These are phyloP conservation scores for Miopithecus talapoin DNA, from an alignment of 2,797 vertebrate species.

Conservation along the genomic window DNA sequence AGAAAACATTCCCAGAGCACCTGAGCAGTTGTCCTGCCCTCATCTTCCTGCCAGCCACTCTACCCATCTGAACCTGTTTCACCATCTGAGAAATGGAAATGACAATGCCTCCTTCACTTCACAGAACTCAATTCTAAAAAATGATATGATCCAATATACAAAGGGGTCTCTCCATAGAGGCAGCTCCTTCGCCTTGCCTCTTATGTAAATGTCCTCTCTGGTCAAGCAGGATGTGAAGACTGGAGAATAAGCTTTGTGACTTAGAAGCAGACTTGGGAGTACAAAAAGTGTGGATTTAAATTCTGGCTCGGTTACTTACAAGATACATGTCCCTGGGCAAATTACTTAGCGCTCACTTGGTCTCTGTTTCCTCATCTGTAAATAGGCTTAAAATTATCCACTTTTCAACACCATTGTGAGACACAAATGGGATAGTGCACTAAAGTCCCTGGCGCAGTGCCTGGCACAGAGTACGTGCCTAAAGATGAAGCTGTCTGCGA, in stretches of 20 bases:
- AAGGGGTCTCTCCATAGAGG: neutral
- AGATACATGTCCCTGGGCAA: conserved; percentile 32
- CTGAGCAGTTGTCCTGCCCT: neutral
- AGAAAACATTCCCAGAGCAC: neutral
- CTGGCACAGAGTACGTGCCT: neutral
- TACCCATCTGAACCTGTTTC: neutral
- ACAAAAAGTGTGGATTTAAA: conserved; percentile 46
- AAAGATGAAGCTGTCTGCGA: neutral
- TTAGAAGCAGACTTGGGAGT: conserved; percentile 51
- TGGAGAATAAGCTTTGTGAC: conserved; percentile 19
- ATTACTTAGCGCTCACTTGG: conserved; percentile 54
- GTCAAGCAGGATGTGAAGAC: conserved; percentile 45
- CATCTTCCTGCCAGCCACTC: neutral
- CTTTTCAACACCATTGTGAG: conserved; percentile 1
- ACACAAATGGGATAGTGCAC: neutral
- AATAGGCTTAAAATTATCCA: conserved; percentile 62
- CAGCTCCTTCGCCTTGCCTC: neutral
- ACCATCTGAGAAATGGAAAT: neutral
- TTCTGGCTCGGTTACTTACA: conserved; percentile 50
- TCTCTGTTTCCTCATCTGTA: conserved; percentile 64
- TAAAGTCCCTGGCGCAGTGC: conserved; percentile 32
- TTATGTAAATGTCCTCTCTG: conserved; percentile 21
- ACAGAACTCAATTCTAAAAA: neutral
- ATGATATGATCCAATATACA: neutral
- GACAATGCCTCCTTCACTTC: neutral